Conservation (phyloP, 2,888 invertebrate genomes). For the Suillia variegata region DNA sequence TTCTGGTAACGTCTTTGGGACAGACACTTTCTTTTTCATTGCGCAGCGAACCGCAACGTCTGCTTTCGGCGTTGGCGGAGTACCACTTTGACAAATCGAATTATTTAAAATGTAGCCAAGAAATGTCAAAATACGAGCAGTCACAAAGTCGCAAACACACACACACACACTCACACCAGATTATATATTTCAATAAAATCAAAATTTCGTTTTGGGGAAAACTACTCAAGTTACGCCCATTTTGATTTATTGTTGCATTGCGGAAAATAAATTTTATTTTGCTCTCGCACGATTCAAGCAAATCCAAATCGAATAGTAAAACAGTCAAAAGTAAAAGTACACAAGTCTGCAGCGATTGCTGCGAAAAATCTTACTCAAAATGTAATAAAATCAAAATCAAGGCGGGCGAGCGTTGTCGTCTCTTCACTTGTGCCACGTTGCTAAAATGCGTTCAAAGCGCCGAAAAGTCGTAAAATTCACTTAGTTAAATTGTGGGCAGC, state of each 20-base stretch:
- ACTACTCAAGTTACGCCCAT: conserved; percentile 21
- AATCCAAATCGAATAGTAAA: too few species aligned
- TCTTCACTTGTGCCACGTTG: not conserved
- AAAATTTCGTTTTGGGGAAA: not conserved
- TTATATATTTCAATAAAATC: not conserved
- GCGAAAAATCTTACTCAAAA: not conserved
- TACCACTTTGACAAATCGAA: conserved; percentile 20
- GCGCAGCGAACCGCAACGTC: conserved; percentile 9
- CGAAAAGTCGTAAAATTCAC: conserved; percentile 11
- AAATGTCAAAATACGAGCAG: not conserved
- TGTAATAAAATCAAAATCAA: not conserved
- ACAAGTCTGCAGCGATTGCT: not conserved
- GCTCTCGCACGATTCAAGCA: too few species aligned
- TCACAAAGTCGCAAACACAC: not conserved
- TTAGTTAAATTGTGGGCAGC: not conserved
- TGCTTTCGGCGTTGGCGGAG: not conserved
- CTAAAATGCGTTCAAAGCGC: not conserved
- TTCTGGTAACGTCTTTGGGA: not conserved
- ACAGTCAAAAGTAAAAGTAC: not conserved
- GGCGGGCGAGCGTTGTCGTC: not conserved
- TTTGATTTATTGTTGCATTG: conserved; percentile 25
- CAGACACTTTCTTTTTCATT: conserved; percentile 5
- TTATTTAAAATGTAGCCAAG: conserved; percentile 23
- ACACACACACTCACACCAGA: not conserved
- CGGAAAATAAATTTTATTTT: conserved; percentile 23